These are phyloP conservation scores for Nasonia longicornis DNA, from an alignment of 1,140 invertebrate genomes.

Conservation along the genomic window DNA sequence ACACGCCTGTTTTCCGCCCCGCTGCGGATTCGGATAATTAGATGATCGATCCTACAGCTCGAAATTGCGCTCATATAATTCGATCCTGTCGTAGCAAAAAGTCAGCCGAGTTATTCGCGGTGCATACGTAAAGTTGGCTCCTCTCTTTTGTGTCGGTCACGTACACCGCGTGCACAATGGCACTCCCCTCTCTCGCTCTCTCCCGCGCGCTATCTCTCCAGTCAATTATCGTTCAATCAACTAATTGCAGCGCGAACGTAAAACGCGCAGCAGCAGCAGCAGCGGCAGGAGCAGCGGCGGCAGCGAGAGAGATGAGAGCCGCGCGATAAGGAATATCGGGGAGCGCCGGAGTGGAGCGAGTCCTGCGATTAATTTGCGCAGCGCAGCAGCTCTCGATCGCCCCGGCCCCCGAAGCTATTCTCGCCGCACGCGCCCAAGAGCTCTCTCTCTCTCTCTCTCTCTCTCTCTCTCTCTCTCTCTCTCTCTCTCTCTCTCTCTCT, in stretches of 20 bases:
- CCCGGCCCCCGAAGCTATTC: neutral
- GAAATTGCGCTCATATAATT: too few species aligned
- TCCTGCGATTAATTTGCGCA: conserved; percentile 44
- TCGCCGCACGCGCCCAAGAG: neutral
- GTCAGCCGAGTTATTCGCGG: too few species aligned
- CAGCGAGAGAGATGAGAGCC: conserved; percentile 25
- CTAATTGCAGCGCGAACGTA: conserved; percentile 51
- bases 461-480: neutral
- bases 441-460: neutral
- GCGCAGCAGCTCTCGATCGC: neutral
- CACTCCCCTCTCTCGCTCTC: neutral
- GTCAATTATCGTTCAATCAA: conserved; percentile 58
- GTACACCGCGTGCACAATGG: neutral
- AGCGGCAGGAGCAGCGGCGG: neutral
- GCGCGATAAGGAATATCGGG: conserved; percentile 43
- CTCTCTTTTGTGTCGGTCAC: conserved; percentile 15
- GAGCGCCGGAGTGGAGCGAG: neutral
- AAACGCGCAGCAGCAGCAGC: conserved; percentile 7
- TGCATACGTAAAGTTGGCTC: neutral
- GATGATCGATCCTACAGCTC: too few species aligned
- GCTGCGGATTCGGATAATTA: neutral
- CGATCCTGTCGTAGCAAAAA: too few species aligned
- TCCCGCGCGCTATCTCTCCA: conserved; percentile 45
- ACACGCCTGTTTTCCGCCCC: too few species aligned
- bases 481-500: too few species aligned